These are phyloP conservation scores for Prinia subflava DNA, from an alignment of 2,113 vertebrate genomes.

Conservation along the genomic window DNA sequence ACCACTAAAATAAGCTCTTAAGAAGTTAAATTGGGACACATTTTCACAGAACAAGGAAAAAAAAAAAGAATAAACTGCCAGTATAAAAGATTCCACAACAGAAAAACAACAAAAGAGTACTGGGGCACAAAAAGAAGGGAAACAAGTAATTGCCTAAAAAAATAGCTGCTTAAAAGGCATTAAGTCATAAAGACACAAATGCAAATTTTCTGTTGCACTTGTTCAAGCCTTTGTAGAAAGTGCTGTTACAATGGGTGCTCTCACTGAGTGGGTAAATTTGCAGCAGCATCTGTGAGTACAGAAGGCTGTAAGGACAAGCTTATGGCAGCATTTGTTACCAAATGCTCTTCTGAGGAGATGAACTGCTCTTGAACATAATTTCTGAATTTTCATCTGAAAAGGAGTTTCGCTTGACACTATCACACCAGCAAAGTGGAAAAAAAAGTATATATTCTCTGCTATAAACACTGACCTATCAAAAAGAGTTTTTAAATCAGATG, in stretches of 20 bases:
- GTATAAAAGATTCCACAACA: neutral
- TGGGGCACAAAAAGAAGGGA: neutral
- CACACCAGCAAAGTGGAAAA: neutral
- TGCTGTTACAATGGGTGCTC: neutral
- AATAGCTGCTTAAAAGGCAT: neutral
- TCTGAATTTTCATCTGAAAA: neutral
- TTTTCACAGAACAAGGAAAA: neutral
- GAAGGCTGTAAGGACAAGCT: neutral
- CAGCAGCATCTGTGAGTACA: neutral
- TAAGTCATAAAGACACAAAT: neutral
- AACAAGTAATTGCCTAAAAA: neutral
- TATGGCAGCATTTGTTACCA: neutral
- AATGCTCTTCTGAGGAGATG: neutral
- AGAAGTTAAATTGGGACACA: neutral
- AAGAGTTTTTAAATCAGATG: neutral
- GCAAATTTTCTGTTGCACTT: neutral
- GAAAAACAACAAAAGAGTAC: neutral
- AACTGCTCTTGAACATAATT: neutral
- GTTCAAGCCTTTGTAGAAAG: neutral
- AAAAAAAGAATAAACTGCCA: neutral
- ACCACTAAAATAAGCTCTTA: neutral
- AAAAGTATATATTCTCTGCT: neutral
- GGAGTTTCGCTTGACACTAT: neutral
- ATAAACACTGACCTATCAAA: neutral
- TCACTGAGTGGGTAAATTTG: neutral